Conservation (phyloP, 2,888 invertebrate genomes). For the Epinotia brunnichana region DNA sequence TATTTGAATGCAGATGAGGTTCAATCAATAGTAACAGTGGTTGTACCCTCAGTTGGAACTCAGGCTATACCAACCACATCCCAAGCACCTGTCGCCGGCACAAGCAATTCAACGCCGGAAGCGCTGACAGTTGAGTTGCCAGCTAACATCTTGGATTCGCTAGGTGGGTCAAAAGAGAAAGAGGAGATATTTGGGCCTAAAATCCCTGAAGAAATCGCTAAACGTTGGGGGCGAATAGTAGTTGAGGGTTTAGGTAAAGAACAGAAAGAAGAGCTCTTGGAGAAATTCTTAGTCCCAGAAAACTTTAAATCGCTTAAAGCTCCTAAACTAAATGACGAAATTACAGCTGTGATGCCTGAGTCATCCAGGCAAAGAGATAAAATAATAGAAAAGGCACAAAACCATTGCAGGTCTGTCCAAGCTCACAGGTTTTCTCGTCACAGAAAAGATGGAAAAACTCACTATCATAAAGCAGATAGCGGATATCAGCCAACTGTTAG, state of each 20-base stretch:
- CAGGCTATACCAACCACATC: neutral
- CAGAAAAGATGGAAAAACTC: slow-evolving; percentile 6
- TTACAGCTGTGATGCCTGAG: slow-evolving; percentile 8
- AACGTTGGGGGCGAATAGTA: slow-evolving; percentile 22
- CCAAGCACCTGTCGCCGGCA: neutral
- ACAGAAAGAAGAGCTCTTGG: neutral
- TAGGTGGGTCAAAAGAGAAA: slow-evolving; percentile 12
- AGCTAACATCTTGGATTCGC: slow-evolving; percentile 11
- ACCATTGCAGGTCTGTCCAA: slow-evolving; percentile 17
- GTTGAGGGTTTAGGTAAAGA: slow-evolving; percentile 19
- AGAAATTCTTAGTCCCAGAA: slow-evolving; percentile 12
- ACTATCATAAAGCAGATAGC: slow-evolving; percentile 6
- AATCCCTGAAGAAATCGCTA: slow-evolving; percentile 20
- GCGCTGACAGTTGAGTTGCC: neutral
- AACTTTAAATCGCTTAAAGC: slow-evolving; percentile 12
- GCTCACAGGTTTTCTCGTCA: neutral
- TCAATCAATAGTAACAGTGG: slow-evolving; percentile 7
- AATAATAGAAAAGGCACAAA: slow-evolving; percentile 6
- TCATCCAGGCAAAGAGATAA: slow-evolving; percentile 17
- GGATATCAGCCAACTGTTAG: slow-evolving; percentile 9
- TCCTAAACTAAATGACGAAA: slow-evolving; percentile 16
- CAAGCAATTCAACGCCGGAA: neutral
- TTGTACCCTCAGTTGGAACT: neutral
- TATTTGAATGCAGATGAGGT: slow-evolving; percentile 5
- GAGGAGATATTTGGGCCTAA: slow-evolving; percentile 21